Conservation (phyloP, 1,140 invertebrate species). For the Microplitis mediator region DNA sequence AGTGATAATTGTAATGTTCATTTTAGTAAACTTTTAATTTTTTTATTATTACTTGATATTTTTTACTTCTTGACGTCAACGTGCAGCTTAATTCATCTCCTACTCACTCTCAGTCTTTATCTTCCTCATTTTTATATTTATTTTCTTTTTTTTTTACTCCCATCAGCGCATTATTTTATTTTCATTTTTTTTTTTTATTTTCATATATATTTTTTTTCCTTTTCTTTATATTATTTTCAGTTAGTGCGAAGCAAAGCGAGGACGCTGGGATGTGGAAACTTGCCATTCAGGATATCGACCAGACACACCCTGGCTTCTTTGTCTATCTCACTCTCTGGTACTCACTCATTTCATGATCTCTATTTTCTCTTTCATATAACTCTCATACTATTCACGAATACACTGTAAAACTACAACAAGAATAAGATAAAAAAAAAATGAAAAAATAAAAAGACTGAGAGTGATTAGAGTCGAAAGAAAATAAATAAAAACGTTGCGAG, state of each 20-base stretch:
- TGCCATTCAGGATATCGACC: conserved; percentile 55
- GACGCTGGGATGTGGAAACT: conserved; percentile 44
- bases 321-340: conserved; percentile 1
- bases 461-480: background rate
- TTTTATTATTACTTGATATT: too few relatives aligned
- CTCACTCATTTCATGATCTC: conserved; percentile 5
- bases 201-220: background rate
- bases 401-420: conserved; percentile 4
- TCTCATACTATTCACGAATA: conserved; percentile 27
- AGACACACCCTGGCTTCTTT: conserved; percentile 48
- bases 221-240: conserved; percentile 21
- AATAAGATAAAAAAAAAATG: conserved; percentile 24
- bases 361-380: conserved; percentile 22
- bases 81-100: conserved; percentile 2
- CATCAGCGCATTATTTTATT: background rate
- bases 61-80: conserved; percentile 12
- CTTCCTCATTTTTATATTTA: background rate
- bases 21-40: too few relatives aligned
- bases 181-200: background rate
- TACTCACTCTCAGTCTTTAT: background rate
- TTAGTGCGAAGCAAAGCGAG: conserved; percentile 32
- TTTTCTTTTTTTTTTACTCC: conserved; percentile 12
- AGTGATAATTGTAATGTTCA: too few relatives aligned
- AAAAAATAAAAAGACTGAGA: conserved; percentile 11
- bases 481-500: conserved; percentile 8